Evolutionary conservation across 2,113 vertebrate species (phyloP).

Genomic region (Hiodon alosoides): DNA sequence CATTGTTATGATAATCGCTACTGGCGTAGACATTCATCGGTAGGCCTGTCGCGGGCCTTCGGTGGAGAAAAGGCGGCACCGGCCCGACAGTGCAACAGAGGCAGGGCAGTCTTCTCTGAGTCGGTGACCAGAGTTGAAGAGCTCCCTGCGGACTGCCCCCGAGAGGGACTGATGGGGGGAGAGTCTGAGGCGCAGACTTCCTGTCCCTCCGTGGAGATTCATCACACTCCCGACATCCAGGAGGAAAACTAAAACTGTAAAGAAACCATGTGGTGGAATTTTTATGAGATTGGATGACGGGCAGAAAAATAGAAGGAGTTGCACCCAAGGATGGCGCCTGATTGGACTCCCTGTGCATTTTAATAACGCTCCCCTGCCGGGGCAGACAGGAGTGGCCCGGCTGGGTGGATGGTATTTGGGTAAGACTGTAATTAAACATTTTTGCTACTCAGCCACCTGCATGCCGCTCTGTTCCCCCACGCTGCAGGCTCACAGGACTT

Average conservation of each 20-base stretch:
- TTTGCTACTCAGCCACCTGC: slow-evolving; percentile 46
- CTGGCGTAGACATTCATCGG: too few relatives aligned
- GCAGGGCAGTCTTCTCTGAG: too few relatives aligned
- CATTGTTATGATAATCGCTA: too few relatives aligned
- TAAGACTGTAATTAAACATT: slow-evolving; percentile 45
- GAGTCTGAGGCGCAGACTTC: slow-evolving; percentile 46
- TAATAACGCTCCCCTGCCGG: slow-evolving; percentile 52
- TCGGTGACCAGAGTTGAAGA: too few relatives aligned
- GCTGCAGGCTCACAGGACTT: not conserved
- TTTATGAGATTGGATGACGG: slow-evolving; percentile 50
- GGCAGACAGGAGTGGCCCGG: slow-evolving; percentile 14
- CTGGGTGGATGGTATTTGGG: slow-evolving; percentile 31
- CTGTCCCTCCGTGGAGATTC: slow-evolving; percentile 44
- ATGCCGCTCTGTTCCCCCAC: slow-evolving; percentile 5
- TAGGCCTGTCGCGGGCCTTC: too few relatives aligned
- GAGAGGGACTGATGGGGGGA: slow-evolving; percentile 12
- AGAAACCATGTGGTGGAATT: slow-evolving; percentile 44
- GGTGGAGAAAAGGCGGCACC: too few relatives aligned
- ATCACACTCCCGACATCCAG: slow-evolving; percentile 30
- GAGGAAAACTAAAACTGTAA: slow-evolving; percentile 38
- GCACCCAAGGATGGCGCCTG: slow-evolving; percentile 46
- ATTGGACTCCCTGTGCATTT: slow-evolving; percentile 55
- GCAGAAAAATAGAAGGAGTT: slow-evolving; percentile 40
- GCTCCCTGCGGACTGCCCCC: too few relatives aligned
- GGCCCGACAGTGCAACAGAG: too few relatives aligned